These are phyloP conservation scores for Todiramphus saurophagus DNA, from an alignment of 2,113 vertebrate species.

Conservation along the genomic window DNA sequence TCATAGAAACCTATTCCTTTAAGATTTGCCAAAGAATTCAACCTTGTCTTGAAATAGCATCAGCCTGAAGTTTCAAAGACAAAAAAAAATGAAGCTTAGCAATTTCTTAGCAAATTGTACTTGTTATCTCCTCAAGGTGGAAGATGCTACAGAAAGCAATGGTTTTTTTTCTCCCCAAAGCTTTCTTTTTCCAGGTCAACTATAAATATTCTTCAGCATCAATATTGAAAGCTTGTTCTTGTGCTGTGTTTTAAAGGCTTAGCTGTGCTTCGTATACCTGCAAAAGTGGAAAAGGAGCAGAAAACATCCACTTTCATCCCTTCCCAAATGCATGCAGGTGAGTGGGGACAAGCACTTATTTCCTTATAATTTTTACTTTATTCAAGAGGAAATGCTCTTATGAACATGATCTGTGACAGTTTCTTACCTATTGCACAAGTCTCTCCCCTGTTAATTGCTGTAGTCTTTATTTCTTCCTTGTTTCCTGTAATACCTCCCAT, in stretches of 20 bases:
- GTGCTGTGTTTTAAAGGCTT: background rate
- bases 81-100: background rate
- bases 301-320: background rate
- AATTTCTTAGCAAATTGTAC: background rate
- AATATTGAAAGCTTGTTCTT: background rate
- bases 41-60: background rate
- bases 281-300: background rate
- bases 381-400: background rate
- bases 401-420: background rate
- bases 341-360: background rate
- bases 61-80: background rate
- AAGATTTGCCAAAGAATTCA: background rate
- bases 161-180: background rate
- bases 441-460: background rate
- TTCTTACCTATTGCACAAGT: background rate
- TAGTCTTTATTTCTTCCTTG: background rate
- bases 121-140: background rate
- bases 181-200: constrained; percentile 4
- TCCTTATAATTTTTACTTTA: background rate
- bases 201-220: constrained; percentile 19
- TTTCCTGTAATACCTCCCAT: background rate
- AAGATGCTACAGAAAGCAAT: background rate
- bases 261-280: background rate
- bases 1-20: background rate
- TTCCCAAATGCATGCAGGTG: background rate